Base-by-base conservation (phyloP, 1,140 invertebrate genomes). In the Zaprionus davidi region DNA sequence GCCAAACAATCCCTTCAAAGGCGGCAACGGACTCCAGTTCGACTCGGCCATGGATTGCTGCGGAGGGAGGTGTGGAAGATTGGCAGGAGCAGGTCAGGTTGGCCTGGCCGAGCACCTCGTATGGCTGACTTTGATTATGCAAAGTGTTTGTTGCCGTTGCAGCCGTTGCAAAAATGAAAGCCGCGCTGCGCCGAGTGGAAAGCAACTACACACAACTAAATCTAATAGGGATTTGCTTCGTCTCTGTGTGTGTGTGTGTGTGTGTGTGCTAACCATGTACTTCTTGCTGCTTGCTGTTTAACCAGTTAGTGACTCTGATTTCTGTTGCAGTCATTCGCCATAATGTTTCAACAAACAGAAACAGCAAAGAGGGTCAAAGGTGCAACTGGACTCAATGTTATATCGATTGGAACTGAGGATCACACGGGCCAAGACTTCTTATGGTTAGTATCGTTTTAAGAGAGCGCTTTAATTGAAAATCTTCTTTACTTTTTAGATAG, bases 91-190 rank as follows among this genome's bases (percentile, higher is more conserved):
- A 24, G 57, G 20, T 36, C 22, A 12, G 57, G 57, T 31, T 51
- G 26, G 60, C 28, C 46, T 53, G 51, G 46, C 67, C 58, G 36
- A 26, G 49, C 36, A 28, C 26, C 31, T 44, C 41, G 28, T 28
- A 63, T 49, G 70, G 64, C 57, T 73, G 36, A 20, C 65, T 69
- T 73, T 73, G 71, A 69, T 73, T 69, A 73, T 73, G 71, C 65
- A 69, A 73, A 69, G 65, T 60, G 71, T 72, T 71, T 44, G 70
- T 57, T 65, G 63, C 60, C 41, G 36, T 58, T 51, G 46, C 46
- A 64, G 34, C 38, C 41, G 36, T 58, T 51, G 46, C 46, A 64
- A 22, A 49, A 63, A 49, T 51, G 44, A 17, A 51, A 64, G 46
- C 24, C 46, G 46, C 46, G 28, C 24, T 55, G 41, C 64, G 46